These are phyloP conservation scores for Falco punctatus DNA, from an alignment of 2,113 vertebrate genomes.

Conservation along the genomic window DNA sequence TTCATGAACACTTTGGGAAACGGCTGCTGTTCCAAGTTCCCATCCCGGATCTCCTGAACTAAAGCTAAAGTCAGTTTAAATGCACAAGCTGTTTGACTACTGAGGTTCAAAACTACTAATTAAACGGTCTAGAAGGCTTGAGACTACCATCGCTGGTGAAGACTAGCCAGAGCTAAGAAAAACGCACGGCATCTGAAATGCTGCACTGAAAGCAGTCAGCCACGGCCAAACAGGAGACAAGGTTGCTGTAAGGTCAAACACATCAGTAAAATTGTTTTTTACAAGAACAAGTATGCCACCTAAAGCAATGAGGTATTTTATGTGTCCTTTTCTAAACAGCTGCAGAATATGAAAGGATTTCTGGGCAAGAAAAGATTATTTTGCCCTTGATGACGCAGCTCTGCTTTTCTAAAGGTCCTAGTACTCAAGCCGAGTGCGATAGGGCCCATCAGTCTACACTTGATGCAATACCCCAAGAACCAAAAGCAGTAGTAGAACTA, in stretches of 20 bases:
- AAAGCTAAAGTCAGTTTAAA: neutral
- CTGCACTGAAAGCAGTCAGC: neutral
- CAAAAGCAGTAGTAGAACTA: neutral
- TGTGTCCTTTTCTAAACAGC: neutral
- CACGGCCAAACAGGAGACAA: no score
- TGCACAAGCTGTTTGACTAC: rapidly evolving
- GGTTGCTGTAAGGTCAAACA: rapidly evolving
- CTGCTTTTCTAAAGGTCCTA: neutral
- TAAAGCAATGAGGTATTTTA: rapidly evolving
- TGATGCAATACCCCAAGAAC: neutral
- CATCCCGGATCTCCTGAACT: neutral
- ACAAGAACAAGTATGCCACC: neutral
- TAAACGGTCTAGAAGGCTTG: neutral
- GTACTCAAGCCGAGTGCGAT: neutral
- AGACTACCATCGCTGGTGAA: neutral
- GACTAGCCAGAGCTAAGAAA: neutral
- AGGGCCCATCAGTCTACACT: neutral
- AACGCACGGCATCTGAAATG: neutral
- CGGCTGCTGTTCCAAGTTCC: neutral
- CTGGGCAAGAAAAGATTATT: neutral
- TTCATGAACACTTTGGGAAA: neutral
- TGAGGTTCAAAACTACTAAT: neutral
- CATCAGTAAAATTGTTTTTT: neutral
- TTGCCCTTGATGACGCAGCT: neutral
- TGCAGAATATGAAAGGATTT: neutral